Evolutionary conservation across 2,797 vertebrate genomes (phyloP), one percentile per base, ranked within the genome.

Genomic region (Ataeniobius toweri): DNA sequence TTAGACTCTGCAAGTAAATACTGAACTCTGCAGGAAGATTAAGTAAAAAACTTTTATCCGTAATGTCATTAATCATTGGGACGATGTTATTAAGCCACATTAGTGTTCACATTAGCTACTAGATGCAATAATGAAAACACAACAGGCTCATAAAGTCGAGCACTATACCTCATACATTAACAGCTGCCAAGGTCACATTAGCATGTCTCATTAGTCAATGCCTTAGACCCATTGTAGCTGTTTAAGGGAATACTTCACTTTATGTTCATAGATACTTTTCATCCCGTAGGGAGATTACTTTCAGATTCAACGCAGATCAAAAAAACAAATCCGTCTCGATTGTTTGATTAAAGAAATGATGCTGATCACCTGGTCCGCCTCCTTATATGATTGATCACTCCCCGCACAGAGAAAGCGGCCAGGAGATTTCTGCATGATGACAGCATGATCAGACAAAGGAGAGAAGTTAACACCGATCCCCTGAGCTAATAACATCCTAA

Each of bases 371-470:
- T 93, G 89, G 83, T 93, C 88, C 82, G 83, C 82, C 86, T 93
- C 90, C 92, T 92, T 92, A 88, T 90, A 85, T 84, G 92, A 89
- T 85, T 80, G 91, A 88, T 92, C 91, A 80, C 82, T 87, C 81
- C 91, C 87, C 88, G 88, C 86, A 89, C 88, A 91, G 88, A 93
- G 92, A 91, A 89, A 88, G 88, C 78, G 84, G 87, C 89, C 86
- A 80, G 91, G 85, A 83, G 91, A 83, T 82, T 82, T 94, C 94
- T 94, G 92, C 92, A 91, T 90, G 88, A 86, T 71, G 91, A 91
- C 89, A 93, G 92, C 91, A 92, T 85, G 90, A 93, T 90, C 85
- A 93, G 82, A 94, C 89, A 94, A 88, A 68, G 92, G 89, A 86
- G 83, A 92, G 76, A 89, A 84, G 88, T 94, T 94, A 94, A 92